These are phyloP conservation scores for Ophion obscuratus DNA, from an alignment of 2,888 invertebrate species.

Conservation along the genomic window DNA sequence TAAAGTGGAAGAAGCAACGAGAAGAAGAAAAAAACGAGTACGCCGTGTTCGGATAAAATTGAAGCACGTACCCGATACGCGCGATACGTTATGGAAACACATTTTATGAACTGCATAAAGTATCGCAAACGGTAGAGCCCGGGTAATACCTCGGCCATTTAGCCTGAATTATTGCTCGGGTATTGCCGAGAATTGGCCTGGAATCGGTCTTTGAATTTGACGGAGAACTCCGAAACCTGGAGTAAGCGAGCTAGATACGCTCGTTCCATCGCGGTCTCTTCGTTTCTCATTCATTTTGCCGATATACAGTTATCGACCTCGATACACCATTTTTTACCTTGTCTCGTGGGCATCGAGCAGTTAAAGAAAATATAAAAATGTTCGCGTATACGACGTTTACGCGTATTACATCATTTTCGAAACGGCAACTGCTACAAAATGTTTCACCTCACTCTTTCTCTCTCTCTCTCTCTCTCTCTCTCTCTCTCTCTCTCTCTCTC, in stretches of 20 bases:
- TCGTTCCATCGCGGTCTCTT: constrained; percentile 26
- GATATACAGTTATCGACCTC: constrained; percentile 37
- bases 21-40: constrained; percentile 39
- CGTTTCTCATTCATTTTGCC: constrained; percentile 46
- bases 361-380: constrained; percentile 4
- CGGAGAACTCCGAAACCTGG: constrained; percentile 41
- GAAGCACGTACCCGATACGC: constrained; percentile 77
- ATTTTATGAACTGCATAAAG: constrained; percentile 82
- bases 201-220: constrained; percentile 74
- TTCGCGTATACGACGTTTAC: background rate
- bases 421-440: too few species aligned
- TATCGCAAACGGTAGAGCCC: constrained; percentile 72
- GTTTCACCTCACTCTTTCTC: too few species aligned
- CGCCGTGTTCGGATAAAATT: constrained; percentile 75
- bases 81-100: constrained; percentile 79
- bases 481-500: too few species aligned
- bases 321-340: constrained; percentile 22
- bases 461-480: too few species aligned
- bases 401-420: too few species aligned
- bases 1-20: constrained; percentile 26
- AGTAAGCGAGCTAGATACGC: constrained; percentile 30
- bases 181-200: constrained; percentile 77
- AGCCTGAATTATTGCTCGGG: constrained; percentile 76
- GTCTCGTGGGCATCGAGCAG: constrained; percentile 18
- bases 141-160: constrained; percentile 78